phyloP scores from a whole-genome alignment of 2,888 invertebrate species.

The Helicoverpa assulta region DNA sequence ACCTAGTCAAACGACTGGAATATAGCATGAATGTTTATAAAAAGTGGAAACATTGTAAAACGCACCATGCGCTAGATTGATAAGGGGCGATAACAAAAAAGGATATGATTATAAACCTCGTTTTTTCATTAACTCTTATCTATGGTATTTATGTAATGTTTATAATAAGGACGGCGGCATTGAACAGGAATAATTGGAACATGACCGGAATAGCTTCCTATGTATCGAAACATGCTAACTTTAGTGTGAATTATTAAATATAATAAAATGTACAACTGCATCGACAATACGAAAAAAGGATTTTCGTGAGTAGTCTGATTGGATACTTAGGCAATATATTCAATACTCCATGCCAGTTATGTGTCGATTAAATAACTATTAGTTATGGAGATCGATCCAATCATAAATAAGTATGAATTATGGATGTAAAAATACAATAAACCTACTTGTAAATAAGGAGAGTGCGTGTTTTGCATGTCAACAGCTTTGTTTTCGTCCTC shows the following conservation, averaged over 20 bases:
- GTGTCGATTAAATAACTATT: too few species aligned
- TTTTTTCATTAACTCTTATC: slow-evolving; percentile 53
- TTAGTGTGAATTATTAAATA: background rate
- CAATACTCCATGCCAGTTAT: too few species aligned
- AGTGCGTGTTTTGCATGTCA: slow-evolving; percentile 98
- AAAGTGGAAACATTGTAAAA: slow-evolving; percentile 39
- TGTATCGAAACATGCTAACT: background rate
- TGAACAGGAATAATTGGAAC: slow-evolving; percentile 28
- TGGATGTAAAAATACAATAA: background rate
- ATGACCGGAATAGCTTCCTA: slow-evolving; percentile 2
- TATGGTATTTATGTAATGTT: slow-evolving; percentile 31
- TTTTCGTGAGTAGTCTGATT: too few species aligned
- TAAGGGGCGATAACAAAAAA: slow-evolving; percentile 58
- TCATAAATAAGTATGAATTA: too few species aligned
- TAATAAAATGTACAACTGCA: background rate
- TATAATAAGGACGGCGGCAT: slow-evolving; percentile 20
- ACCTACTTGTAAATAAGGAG: slow-evolving; percentile 93
- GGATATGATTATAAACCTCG: slow-evolving; percentile 53
- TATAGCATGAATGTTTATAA: slow-evolving; percentile 26
- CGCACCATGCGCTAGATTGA: slow-evolving; percentile 54
- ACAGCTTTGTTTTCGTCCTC: slow-evolving; percentile 97
- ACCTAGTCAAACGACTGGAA: background rate
- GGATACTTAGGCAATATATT: too few species aligned
- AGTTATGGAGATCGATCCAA: too few species aligned
- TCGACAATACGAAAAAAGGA: too few species aligned